These are phyloP conservation scores for Heteractis magnifica DNA, from an alignment of 92 coral and sea anemone genomes.

Conservation along the genomic window DNA sequence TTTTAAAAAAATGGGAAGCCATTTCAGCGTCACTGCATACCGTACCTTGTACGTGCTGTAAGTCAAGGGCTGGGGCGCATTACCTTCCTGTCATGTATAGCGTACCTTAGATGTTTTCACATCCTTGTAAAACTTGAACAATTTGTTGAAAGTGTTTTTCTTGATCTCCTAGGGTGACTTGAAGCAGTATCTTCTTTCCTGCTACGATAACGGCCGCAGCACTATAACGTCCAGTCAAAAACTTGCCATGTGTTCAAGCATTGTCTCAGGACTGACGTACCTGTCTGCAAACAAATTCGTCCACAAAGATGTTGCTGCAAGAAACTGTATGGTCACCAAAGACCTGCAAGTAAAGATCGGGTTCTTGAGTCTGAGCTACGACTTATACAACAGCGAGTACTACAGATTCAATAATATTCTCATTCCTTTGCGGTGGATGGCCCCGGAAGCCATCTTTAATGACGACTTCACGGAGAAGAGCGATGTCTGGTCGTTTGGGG, in stretches of 20 bases:
- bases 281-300: constrained; percentile 67
- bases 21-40: too few relatives aligned
- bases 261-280: constrained; percentile 88
- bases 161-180: constrained; percentile 80
- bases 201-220: constrained; percentile 83
- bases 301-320: constrained; percentile 95
- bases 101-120: not conserved
- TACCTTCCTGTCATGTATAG: too few relatives aligned
- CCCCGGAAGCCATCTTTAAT: constrained; percentile 91
- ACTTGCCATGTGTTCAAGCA: constrained; percentile 72
- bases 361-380: constrained; percentile 88
- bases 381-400: constrained; percentile 85
- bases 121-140: not conserved
- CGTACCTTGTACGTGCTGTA: too few relatives aligned
- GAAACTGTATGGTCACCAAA: constrained; percentile 90
- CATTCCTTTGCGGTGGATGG: constrained; percentile 97
- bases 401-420: constrained; percentile 82
- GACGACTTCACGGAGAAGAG: constrained; percentile 93
- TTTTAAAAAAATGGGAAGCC: too few relatives aligned
- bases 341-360: constrained; percentile 89
- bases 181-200: constrained; percentile 82
- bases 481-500: constrained; percentile 95
- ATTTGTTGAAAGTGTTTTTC: not conserved
- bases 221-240: constrained; percentile 85
- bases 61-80: too few relatives aligned